Evolutionary conservation across 2,797 vertebrate genomes (phyloP), one percentile per base, ranked within the genome.

Genomic region (Mareca strepera): DNA sequence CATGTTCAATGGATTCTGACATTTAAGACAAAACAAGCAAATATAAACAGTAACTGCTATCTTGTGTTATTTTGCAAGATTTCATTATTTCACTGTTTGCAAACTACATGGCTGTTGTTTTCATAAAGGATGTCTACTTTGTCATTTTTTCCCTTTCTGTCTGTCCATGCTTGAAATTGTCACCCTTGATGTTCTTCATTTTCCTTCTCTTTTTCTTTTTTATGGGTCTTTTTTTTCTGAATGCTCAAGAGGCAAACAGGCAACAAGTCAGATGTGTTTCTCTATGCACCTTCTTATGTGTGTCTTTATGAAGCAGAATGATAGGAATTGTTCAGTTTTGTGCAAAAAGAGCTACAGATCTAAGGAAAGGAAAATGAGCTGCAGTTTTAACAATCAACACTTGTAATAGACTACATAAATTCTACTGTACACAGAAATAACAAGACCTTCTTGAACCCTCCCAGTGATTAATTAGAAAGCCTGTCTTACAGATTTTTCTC

Each of bases 381-480:
- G 90, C 56, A 52, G 4, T 95, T 97, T 97, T 86, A 88, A 58
- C 88, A 86, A 97, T 93, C 80, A 94, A 82, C 53, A 41, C 82
- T 96, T 96, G 66, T 83, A 94, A 94, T 13, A 82, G 53, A 60
- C 46, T 91, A 92, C 76, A 96, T 94, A 97, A 97, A 96, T 97
- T 96, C 92, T 96, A 96, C 78, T 66, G 76, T 88, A 97, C 93
- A 96, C 63, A 93, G 94, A 97, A 97, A 97, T 64, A 97, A 84
- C 70, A 94, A 93, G 94, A 97, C 94, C 95, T 97, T 96, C 80
- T 87, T 92, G 95, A 98, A 97, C 96, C 90, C 92, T 97, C 97
- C 72, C 70, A 92, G 96, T 97, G 96, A 98, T 97, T 97, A 97
- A 98, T 98, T 97, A 97, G 92, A 94, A 97, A 97, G 79, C 74